Evolutionary conservation across 2,113 vertebrate genomes (phyloP).

Genomic region (Theristicus caerulescens): DNA sequence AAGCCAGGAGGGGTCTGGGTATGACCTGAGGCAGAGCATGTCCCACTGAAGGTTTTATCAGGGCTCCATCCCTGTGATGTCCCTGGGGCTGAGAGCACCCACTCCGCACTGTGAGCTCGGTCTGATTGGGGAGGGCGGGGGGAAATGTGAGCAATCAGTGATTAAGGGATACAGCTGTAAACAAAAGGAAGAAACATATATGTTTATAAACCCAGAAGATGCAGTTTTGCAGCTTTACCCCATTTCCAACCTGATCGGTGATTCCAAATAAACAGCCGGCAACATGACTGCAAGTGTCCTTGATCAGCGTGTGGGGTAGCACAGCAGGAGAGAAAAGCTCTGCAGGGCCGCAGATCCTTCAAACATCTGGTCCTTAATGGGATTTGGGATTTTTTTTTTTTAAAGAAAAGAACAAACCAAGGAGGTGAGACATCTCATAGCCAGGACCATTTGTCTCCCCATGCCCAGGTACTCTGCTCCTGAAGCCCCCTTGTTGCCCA

Average conservation of each 20-base stretch:
- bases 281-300: background rate
- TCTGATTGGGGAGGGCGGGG: background rate
- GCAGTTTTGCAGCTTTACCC: slow-evolving; percentile 5
- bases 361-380: background rate
- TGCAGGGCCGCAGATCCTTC: background rate
- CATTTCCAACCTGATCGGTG: background rate
- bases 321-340: background rate
- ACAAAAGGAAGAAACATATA: rapidly evolving
- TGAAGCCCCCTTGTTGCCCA: background rate
- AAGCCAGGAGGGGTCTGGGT: background rate
- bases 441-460: background rate
- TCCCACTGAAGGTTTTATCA: background rate
- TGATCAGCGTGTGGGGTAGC: background rate
- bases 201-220: background rate
- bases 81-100: background rate
- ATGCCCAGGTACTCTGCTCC: background rate
- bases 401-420: background rate
- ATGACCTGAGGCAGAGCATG: background rate
- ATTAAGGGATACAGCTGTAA: background rate
- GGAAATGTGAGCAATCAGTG: background rate
- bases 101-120: rapidly evolving
- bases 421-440: background rate
- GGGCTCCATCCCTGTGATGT: background rate
- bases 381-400: background rate
- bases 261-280: slow-evolving; percentile 34